Evolutionary conservation across 2,888 invertebrate genomes (phyloP).

Genomic region (Sialis lutaria): DNA sequence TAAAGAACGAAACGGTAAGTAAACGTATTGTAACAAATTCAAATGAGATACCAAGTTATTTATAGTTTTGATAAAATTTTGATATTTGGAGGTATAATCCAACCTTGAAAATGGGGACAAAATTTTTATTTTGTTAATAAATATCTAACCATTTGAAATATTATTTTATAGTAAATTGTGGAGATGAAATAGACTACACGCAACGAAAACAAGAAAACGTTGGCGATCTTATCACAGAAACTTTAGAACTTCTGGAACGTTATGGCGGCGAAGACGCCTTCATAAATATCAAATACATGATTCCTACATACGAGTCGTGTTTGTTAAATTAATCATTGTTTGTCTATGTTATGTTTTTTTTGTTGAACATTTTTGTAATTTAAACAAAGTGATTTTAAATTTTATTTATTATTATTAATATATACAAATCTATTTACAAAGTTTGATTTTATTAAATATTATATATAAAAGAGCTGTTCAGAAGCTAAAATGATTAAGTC

Average conservation of each 20-base stretch:
- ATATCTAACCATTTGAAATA: background rate
- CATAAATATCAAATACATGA: slow-evolving; percentile 95
- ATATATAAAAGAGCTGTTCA: no score
- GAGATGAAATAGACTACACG: slow-evolving; percentile 79
- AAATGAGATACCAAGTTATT: no score
- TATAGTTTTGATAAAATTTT: no score
- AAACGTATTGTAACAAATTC: background rate
- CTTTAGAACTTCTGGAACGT: slow-evolving; percentile 75
- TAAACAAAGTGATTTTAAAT: no score
- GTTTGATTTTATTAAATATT: no score
- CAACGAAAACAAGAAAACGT: slow-evolving; percentile 75
- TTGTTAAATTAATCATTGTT: slow-evolving; percentile 42
- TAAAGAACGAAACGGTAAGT: slow-evolving; percentile 67
- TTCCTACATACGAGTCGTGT: slow-evolving; percentile 93
- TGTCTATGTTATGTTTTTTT: background rate
- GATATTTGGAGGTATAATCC: no score
- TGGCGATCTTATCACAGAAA: slow-evolving; percentile 83
- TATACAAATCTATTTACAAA: no score
- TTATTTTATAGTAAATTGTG: slow-evolving; percentile 51
- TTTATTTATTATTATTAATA: no score
- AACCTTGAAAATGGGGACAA: no score
- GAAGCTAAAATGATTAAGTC: no score
- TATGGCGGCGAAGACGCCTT: slow-evolving; percentile 93
- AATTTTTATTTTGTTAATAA: slow-evolving; percentile 1
- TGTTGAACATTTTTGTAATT: no score